These are phyloP conservation scores for Aphelinus atriplicis DNA, from an alignment of 1,140 invertebrate species.

Conservation along the genomic window DNA sequence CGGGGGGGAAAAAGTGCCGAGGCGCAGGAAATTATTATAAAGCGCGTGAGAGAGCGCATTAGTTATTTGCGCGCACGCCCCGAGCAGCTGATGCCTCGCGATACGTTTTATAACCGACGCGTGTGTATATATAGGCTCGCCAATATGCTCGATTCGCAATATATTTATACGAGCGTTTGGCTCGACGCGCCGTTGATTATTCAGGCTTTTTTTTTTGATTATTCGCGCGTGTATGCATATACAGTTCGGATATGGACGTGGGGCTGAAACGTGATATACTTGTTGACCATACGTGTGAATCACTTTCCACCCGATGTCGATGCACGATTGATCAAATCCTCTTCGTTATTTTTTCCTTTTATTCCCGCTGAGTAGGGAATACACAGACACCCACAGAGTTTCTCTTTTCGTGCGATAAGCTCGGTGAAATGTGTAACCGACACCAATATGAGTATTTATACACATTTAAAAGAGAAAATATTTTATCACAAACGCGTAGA, in stretches of 20 bases:
- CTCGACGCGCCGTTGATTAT: neutral
- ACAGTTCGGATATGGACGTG: neutral
- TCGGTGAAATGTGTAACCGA: too few relatives aligned
- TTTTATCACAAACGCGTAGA: too few relatives aligned
- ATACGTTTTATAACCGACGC: conserved; percentile 16
- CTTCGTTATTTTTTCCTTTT: too few relatives aligned
- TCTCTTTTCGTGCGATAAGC: too few relatives aligned
- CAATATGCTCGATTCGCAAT: neutral
- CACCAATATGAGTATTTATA: too few relatives aligned
- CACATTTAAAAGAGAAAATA: too few relatives aligned
- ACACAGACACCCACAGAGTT: too few relatives aligned
- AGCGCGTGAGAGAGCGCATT: conserved; percentile 36
- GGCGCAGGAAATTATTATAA: conserved; percentile 38
- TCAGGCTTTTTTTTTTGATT: conserved; percentile 1
- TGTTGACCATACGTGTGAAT: conserved; percentile 23
- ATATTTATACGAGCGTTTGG: neutral
- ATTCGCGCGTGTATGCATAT: neutral
- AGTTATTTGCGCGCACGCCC: conserved; percentile 15
- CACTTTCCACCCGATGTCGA: conserved; percentile 28
- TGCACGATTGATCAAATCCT: neutral
- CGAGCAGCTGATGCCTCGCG: conserved; percentile 7
- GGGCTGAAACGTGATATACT: conserved; percentile 14
- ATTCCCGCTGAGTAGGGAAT: too few relatives aligned
- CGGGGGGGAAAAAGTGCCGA: conserved; percentile 27
- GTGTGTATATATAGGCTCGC: neutral